Conservation (phyloP, 2,888 invertebrate genomes). For the Drosophila incognita region DNA sequence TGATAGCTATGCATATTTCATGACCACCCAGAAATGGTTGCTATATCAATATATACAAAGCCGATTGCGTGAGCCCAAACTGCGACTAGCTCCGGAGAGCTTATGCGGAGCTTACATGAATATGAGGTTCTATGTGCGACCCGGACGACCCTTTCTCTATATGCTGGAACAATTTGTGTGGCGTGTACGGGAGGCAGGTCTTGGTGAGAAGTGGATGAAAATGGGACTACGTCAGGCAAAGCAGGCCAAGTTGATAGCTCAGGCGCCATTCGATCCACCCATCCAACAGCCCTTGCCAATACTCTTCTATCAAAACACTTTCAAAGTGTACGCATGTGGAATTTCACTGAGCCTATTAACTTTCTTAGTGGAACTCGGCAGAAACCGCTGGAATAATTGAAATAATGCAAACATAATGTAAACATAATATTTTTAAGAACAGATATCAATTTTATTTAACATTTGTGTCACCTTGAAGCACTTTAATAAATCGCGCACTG, state of each 20-base stretch:
- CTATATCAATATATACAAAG: slow-evolving; percentile 19
- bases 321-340: not conserved
- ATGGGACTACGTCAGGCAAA: slow-evolving; percentile 22
- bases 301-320: not conserved
- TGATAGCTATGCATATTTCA: slow-evolving; percentile 35
- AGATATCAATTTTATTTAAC: not conserved
- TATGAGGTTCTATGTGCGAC: slow-evolving; percentile 9
- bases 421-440: not conserved
- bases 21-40: slow-evolving; percentile 6
- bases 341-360: not conserved
- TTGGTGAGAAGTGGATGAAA: slow-evolving; percentile 10
- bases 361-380: slow-evolving; percentile 4
- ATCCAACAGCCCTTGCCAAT: not conserved
- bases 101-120: slow-evolving; percentile 22
- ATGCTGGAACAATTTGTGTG: slow-evolving; percentile 1
- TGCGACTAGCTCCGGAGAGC: not conserved
- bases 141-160: not conserved
- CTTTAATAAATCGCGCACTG: slow-evolving; percentile 36
- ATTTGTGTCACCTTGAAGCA: not conserved
- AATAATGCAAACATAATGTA: slow-evolving; percentile 10
- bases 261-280: not conserved
- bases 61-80: slow-evolving; percentile 19
- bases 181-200: not conserved
- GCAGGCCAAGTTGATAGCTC: not conserved
- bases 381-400: not conserved